These are phyloP conservation scores for Dendroctonus valens DNA, from an alignment of 1,140 invertebrate genomes.

Conservation along the genomic window DNA sequence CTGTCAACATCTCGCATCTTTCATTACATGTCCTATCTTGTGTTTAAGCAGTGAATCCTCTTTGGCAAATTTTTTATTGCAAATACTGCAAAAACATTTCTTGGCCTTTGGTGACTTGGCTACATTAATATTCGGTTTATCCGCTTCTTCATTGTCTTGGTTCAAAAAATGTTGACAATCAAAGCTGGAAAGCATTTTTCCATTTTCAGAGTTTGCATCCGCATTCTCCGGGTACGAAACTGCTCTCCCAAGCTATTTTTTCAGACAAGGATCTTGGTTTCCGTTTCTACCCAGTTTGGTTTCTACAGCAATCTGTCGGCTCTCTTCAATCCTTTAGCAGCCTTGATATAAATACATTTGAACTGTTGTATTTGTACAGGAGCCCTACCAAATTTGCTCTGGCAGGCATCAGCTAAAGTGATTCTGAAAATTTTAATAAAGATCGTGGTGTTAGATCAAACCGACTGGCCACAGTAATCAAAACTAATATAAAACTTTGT, in stretches of 20 bases:
- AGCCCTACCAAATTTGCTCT: slow-evolving; percentile 59
- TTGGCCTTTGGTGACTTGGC: slow-evolving; percentile 11
- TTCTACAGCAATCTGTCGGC: slow-evolving; percentile 57
- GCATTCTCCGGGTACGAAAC: not conserved
- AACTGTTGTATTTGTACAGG: slow-evolving; percentile 61
- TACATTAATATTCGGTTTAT: not conserved
- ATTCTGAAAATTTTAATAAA: slow-evolving; percentile 48
- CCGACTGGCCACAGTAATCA: no score
- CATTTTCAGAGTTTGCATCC: not conserved
- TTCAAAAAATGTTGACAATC: slow-evolving; percentile 3
- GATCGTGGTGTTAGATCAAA: not conserved
- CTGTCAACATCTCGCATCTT: slow-evolving; percentile 35
- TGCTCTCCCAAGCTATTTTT: not conserved
- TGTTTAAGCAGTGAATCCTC: slow-evolving; percentile 43
- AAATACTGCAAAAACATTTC: slow-evolving; percentile 41
- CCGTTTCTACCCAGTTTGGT: slow-evolving; percentile 48
- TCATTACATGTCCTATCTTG: slow-evolving; percentile 42
- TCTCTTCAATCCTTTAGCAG: slow-evolving; percentile 63
- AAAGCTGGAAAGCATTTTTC: not conserved
- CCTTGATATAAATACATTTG: slow-evolving; percentile 64
- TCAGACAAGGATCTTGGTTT: not conserved
- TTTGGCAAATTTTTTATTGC: slow-evolving; percentile 44
- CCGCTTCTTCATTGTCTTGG: slow-evolving; percentile 5
- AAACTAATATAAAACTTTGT: no score
- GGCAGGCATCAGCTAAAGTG: slow-evolving; percentile 61